Conservation (phyloP, 2,888 invertebrate species). For the Meganola albula region DNA sequence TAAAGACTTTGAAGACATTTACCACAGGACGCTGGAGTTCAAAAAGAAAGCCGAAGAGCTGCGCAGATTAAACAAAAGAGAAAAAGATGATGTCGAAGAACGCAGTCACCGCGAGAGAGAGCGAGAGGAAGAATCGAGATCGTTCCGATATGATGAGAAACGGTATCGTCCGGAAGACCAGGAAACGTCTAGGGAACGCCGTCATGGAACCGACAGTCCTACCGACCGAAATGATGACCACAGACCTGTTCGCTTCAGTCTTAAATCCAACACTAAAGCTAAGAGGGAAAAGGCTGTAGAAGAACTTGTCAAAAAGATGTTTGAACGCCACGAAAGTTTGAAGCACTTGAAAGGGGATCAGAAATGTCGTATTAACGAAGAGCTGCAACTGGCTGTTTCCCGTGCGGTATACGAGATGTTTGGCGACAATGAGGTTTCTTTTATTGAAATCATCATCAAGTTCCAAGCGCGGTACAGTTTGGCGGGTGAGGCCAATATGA, state of each 20-base stretch:
- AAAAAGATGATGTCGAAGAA: slow-evolving; percentile 23
- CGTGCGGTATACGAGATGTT: slow-evolving; percentile 49
- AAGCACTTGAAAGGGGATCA: slow-evolving; percentile 32
- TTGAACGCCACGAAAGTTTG: slow-evolving; percentile 37
- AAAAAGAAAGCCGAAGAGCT: slow-evolving; percentile 52
- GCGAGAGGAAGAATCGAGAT: slow-evolving; percentile 6
- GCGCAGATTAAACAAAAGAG: slow-evolving; percentile 31
- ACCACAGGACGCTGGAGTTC: slow-evolving; percentile 52
- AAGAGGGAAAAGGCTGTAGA: slow-evolving; percentile 54
- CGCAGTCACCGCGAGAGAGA: slow-evolving; percentile 9
- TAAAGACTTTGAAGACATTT: slow-evolving; percentile 57
- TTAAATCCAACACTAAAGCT: slow-evolving; percentile 19
- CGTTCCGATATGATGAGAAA: not conserved
- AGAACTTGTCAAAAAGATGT: slow-evolving; percentile 45
- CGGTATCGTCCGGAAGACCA: not conserved
- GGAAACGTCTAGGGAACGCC: not conserved
- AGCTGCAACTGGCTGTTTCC: slow-evolving; percentile 36
- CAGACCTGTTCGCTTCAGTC: slow-evolving; percentile 5
- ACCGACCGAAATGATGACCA: not conserved
- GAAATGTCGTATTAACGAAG: slow-evolving; percentile 37
- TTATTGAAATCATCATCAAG: slow-evolving; percentile 55
- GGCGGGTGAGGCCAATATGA: slow-evolving; percentile 47
- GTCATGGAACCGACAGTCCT: no score
- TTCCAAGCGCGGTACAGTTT: slow-evolving; percentile 46
- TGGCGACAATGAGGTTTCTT: slow-evolving; percentile 50